A percentile compares a stretch with the other conserved stretches of the same genome.
These are phyloP conservation scores for Augochlora pura DNA, from an alignment of 1,140 invertebrate genomes.

Conservation along the genomic window DNA sequence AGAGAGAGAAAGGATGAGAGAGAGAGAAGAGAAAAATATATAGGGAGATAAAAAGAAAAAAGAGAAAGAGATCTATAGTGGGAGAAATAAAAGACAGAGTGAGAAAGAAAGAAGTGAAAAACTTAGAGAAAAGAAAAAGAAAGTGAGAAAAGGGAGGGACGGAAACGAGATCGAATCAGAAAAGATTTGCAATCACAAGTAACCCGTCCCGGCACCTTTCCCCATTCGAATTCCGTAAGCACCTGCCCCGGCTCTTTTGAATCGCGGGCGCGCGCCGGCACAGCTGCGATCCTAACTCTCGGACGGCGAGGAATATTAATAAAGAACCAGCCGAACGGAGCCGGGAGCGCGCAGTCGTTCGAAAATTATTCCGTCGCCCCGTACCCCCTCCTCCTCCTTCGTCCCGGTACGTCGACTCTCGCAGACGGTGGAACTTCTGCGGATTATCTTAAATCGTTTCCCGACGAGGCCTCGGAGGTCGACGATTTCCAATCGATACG, in stretches of 20 bases:
- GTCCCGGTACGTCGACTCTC: neutral
- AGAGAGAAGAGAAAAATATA: too few species aligned
- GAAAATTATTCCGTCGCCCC: conserved; percentile 39
- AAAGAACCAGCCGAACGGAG: conserved; percentile 21
- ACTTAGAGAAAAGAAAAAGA: too few species aligned
- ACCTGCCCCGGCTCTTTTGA: conserved; percentile 49
- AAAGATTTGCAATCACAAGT: conserved; percentile 48
- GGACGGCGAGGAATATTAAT: conserved; percentile 44
- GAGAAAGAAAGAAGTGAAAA: too few species aligned
- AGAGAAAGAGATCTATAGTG: too few species aligned
- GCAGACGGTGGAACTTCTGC: neutral
- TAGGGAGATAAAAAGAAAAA: neutral
- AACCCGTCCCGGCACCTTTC: conserved; percentile 25
- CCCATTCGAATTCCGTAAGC: conserved; percentile 35
- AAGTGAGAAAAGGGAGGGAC: neutral
- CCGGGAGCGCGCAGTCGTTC: conserved; percentile 6
- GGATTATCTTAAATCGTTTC: conserved; percentile 43
- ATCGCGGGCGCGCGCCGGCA: conserved; percentile 33
- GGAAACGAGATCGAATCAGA: conserved; percentile 36
- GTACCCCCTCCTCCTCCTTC: neutral
- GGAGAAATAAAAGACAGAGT: too few species aligned
- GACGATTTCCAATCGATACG: conserved; percentile 36
- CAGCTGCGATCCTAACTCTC: conserved; percentile 46
- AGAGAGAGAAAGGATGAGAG: too few species aligned
- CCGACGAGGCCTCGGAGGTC: conserved; percentile 5